Percentiles rank a stretch among this genome's conserved stretches.
phyloP scores from a whole-genome alignment of 2,113 vertebrate species.

The Typhlomys cinereus region DNA sequence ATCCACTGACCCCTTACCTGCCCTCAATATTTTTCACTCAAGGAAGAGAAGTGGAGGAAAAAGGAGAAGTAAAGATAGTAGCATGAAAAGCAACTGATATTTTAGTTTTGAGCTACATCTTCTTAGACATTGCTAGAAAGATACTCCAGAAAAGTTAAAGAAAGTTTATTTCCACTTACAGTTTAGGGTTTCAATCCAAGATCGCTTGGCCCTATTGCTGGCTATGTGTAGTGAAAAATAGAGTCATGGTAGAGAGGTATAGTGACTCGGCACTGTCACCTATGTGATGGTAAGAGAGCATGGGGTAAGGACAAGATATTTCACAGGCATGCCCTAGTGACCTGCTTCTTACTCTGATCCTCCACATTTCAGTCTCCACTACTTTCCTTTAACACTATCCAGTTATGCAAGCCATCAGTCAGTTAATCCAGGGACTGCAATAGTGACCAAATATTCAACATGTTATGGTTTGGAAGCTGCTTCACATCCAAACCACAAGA shows the following conservation, averaged over 20 bases:
- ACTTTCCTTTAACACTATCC: not conserved
- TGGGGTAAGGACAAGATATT: not conserved
- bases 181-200: not conserved
- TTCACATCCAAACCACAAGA: not conserved
- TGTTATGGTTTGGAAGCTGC: not conserved
- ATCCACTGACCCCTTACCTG: too few relatives aligned
- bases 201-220: not conserved
- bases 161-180: not conserved
- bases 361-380: not conserved
- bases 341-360: not conserved
- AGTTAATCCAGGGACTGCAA: not conserved
- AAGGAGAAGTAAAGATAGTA: not conserved
- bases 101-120: constrained; percentile 7
- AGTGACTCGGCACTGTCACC: too few relatives aligned
- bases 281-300: not conserved
- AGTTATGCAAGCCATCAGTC: not conserved
- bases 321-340: not conserved
- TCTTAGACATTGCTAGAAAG: not conserved
- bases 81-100: not conserved
- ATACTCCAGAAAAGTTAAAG: not conserved
- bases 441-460: not conserved
- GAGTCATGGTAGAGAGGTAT: too few relatives aligned
- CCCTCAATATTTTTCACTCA: not conserved
- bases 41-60: too few relatives aligned
- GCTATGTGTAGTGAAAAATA: not conserved